These are phyloP conservation scores for Sturnus vulgaris DNA, from an alignment of 2,113 vertebrate genomes.

Conservation along the genomic window DNA sequence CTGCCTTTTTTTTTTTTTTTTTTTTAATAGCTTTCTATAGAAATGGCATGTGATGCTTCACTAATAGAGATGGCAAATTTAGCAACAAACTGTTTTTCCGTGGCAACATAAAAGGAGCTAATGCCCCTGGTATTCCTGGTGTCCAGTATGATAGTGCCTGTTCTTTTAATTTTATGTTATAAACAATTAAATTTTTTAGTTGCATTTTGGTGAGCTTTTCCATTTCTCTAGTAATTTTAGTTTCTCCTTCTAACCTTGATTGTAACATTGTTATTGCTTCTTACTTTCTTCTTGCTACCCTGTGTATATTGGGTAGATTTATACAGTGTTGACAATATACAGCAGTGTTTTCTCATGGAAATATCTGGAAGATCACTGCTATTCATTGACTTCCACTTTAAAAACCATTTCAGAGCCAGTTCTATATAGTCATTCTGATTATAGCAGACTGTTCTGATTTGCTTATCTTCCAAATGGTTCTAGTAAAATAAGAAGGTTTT, in stretches of 20 bases:
- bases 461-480: neutral
- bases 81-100: neutral
- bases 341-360: neutral
- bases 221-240: neutral
- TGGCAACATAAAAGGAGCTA: neutral
- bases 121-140: neutral
- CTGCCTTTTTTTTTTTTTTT: neutral
- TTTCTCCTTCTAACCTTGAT: neutral
- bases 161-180: neutral
- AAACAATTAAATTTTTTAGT: neutral
- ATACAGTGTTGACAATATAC: neutral
- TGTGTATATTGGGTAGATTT: neutral
- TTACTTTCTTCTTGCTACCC: neutral
- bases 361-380: neutral
- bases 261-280: neutral
- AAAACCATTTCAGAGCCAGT: neutral
- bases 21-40: neutral
- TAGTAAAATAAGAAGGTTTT: neutral
- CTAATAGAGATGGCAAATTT: neutral
- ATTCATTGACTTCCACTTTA: neutral
- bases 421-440: neutral
- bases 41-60: neutral
- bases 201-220: neutral
- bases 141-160: accelerated
- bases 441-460: neutral